Base-by-base conservation (phyloP, 2,113 vertebrate genomes). In the Psettodes erumei region DNA sequence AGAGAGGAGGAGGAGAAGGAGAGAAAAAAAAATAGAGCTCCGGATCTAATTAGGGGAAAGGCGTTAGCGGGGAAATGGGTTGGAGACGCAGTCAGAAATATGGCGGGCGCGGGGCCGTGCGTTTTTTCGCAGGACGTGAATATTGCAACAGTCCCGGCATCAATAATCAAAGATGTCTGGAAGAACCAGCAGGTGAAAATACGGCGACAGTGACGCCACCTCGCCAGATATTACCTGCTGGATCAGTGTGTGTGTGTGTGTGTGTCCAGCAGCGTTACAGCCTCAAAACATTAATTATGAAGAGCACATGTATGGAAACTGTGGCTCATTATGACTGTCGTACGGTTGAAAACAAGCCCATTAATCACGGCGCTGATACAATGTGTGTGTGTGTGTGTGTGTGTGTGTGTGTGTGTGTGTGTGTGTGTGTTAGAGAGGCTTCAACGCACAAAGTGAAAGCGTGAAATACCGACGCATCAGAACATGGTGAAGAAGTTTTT, bases 41-140 rank as follows among this genome's bases (percentile, higher is more conserved):
- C 63, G 5, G 75, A 86, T 93, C 79, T 91, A 92, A 93, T 93
- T 90, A 93, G 85, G 70, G 47, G 48, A 77, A 81, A 86, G 75
- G 79, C 76, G 59, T 79, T 82, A 74, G 66, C 59, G 69, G 70
- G 82, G 82, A 91, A 93, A 91, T 92, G 81, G 82, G 78, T 81
- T 85, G 35, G 16, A 74, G 89, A 87, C 27, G 45, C 78, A 70
- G 51, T 90, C 66, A 86, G 89, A 89, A 59, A 76, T 90, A 92
- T 87, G 85, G 87, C 77, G 90, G 81, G 43, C 72, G 38, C 71
- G 8, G 35, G 40, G 81, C 50, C 51, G 47, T 75, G 75, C 73
- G 79, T 90, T 91, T 90, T 91, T 81, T 79, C 62, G 78, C 55
- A 23, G 43, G n/a, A 43, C 66, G 87, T 89, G 77, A 90, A 91